A percentile compares a stretch with the other conserved stretches of the same genome.
Evolutionary conservation across 1,140 invertebrate genomes (phyloP).

Genomic region (Achatina immaculata): DNA sequence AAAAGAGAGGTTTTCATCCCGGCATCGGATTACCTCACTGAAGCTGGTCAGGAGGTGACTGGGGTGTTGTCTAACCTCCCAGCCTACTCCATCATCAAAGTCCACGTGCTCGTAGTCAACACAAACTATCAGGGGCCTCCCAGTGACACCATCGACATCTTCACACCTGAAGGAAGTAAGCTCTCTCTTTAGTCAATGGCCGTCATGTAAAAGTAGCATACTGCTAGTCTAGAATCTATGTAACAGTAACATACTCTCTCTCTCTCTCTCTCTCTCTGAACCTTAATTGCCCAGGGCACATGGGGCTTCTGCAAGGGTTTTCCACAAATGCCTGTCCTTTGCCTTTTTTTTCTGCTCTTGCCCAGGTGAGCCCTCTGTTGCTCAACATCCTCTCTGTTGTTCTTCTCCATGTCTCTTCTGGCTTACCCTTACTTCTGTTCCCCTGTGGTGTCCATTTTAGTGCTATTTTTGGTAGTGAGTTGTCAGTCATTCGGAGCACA

Average conservation of each 20-base stretch:
- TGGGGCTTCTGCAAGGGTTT: too few species aligned
- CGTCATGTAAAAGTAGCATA: not conserved
- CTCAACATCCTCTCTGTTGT: too few species aligned
- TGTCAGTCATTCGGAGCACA: too few species aligned
- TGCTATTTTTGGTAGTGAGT: too few species aligned
- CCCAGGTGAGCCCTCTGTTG: too few species aligned
- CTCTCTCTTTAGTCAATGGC: too few species aligned
- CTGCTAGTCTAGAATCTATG: not conserved
- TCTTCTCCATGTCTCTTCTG: too few species aligned
- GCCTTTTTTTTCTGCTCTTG: too few species aligned
- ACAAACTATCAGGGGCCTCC: slow-evolving; percentile 89
- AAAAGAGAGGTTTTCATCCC: slow-evolving; percentile 59
- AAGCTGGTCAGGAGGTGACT: slow-evolving; percentile 46
- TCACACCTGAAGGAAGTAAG: slow-evolving; percentile 83
- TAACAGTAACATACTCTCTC: not conserved
- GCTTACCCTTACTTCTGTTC: too few species aligned
- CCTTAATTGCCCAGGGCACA: too few species aligned
- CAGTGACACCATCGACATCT: slow-evolving; percentile 86
- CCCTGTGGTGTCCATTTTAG: too few species aligned
- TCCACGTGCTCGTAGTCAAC: slow-evolving; percentile 91
- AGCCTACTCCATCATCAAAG: slow-evolving; percentile 88
- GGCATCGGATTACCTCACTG: slow-evolving; percentile 29
- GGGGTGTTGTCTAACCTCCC: slow-evolving; percentile 58
- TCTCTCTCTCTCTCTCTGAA: not conserved
- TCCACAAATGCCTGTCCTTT: too few species aligned